Evolutionary conservation across 2,888 invertebrate species (phyloP).

Genomic region (Drosophila melanosoma): DNA sequence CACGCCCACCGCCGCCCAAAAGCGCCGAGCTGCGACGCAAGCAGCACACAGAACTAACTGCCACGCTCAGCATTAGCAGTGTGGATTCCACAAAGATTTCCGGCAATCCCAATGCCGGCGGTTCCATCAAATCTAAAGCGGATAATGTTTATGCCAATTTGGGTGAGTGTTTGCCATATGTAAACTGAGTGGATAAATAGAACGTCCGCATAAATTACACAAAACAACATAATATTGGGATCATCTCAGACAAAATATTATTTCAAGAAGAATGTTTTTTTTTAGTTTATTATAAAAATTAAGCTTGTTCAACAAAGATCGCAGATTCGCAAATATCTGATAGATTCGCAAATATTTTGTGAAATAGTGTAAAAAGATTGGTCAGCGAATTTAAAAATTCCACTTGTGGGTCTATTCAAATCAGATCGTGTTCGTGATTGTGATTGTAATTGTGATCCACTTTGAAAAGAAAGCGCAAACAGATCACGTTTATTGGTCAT

Average conservation of each 20-base stretch:
- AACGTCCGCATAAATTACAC: conserved; percentile 20
- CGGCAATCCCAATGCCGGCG: conserved; percentile 65
- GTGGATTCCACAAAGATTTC: conserved; percentile 64
- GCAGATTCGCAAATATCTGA: not conserved
- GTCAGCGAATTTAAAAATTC: conserved; percentile 4
- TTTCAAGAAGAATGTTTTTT: not conserved
- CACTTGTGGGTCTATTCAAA: conserved; percentile 30
- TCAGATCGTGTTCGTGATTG: conserved; percentile 7
- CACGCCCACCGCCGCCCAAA: conserved; percentile 91
- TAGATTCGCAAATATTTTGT: not conserved
- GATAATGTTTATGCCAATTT: conserved; percentile 92
- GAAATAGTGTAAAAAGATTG: not conserved
- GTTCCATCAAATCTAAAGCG: conserved; percentile 85
- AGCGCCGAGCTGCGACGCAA: conserved; percentile 88
- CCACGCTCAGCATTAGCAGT: conserved; percentile 64
- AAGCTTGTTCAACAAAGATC: too few species aligned
- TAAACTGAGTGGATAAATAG: conserved; percentile 17
- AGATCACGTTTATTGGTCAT: conserved; percentile 66
- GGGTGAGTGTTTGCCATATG: conserved; percentile 85
- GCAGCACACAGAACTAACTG: conserved; percentile 85
- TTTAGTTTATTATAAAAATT: not conserved
- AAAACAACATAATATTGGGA: not conserved
- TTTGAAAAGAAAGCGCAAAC: conserved; percentile 69
- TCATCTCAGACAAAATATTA: not conserved
- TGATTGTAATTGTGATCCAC: conserved; percentile 41